phyloP scores from a whole-genome alignment of 2,888 invertebrate species.

The Eulithis testata region DNA sequence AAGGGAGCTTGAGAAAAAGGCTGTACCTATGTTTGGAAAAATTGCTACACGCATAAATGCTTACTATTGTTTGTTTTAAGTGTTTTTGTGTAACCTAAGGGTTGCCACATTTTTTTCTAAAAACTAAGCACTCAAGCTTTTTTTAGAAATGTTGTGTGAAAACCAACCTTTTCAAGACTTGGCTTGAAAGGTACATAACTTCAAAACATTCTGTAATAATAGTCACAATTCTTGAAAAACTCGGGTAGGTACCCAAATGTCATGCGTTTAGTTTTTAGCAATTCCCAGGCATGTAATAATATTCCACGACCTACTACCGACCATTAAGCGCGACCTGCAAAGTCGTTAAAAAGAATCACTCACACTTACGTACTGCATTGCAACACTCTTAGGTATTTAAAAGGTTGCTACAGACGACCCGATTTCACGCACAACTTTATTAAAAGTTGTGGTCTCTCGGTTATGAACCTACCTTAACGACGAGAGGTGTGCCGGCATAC shows the following conservation, averaged over 20 bases:
- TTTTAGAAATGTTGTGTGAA: no score
- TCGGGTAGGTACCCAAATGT: not conserved
- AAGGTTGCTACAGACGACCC: not conserved
- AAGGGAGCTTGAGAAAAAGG: conserved; percentile 23
- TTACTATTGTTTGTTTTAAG: not conserved
- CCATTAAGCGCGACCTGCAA: conserved; percentile 22
- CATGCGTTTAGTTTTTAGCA: conserved; percentile 2
- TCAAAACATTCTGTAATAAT: no score
- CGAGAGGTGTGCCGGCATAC: no score
- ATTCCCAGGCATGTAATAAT: conserved; percentile 15
- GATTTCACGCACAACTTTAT: not conserved
- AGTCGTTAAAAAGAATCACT: conserved; percentile 23
- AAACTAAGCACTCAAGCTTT: no score
- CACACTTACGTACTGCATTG: conserved; percentile 14
- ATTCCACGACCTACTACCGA: conserved; percentile 19
- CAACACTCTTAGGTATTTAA: conserved; percentile 14
- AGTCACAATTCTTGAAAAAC: no score
- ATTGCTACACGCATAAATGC: conserved; percentile 4
- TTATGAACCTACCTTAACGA: no score
- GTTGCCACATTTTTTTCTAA: no score
- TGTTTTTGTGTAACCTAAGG: not conserved
- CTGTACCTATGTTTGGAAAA: conserved; percentile 2
- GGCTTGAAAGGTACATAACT: no score
- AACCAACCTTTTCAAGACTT: no score
- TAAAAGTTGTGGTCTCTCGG: no score